Percentiles rank a stretch among this genome's conserved stretches.
phyloP scores from a whole-genome alignment of 2,797 vertebrate species.

The Pipistrellus kuhlii region DNA sequence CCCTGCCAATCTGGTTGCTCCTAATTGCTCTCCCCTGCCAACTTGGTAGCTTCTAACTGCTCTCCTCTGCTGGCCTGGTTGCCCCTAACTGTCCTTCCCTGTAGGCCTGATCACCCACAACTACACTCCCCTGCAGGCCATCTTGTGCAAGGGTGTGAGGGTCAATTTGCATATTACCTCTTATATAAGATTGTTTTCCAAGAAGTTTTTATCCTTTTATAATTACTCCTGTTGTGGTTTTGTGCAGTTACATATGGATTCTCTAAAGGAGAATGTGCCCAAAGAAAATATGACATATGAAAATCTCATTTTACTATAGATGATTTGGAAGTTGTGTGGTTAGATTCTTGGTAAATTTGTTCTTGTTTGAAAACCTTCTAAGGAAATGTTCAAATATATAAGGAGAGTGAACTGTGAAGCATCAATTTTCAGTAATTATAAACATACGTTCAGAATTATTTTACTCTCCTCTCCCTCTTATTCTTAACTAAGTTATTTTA shows the following conservation, averaged over 20 bases:
- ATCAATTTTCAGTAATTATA: constrained; percentile 5
- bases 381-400: constrained; percentile 36
- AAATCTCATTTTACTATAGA: constrained; percentile 23
- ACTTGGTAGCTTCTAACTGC: no score
- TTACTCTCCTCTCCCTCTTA: background rate
- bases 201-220: background rate
- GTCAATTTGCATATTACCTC: no score
- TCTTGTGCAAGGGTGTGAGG: no score
- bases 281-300: constrained; percentile 8
- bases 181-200: background rate
- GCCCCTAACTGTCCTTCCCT: no score
- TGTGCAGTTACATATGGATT: background rate
- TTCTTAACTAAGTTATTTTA: constrained; percentile 37
- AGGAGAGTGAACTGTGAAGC: background rate
- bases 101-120: no score
- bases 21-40: no score
- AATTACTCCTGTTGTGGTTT: background rate
- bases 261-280: constrained; percentile 17
- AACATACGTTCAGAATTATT: background rate
- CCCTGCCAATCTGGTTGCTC: no score
- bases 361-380: background rate
- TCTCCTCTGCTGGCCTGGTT: no score
- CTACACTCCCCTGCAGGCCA: no score
- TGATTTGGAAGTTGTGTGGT: background rate
- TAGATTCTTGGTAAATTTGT: constrained; percentile 47